Percentiles rank a stretch among this genome's conserved stretches.
These are phyloP conservation scores for Lagorchestes hirsutus DNA, from an alignment of 2,797 vertebrate genomes.

Conservation along the genomic window DNA sequence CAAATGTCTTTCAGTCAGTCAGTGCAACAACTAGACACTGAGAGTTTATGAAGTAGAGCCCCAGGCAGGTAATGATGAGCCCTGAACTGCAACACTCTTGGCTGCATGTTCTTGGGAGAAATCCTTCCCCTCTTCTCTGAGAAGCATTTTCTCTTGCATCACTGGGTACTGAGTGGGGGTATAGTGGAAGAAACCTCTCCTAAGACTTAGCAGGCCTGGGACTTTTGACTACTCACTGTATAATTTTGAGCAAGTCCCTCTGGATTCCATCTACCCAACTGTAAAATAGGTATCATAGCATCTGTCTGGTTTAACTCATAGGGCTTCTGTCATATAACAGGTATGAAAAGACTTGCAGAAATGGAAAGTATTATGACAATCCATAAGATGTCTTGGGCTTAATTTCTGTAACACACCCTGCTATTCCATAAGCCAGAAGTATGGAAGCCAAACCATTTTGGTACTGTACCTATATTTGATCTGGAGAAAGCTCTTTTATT, in stretches of 20 bases:
- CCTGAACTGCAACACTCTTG: not conserved
- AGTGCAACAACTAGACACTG: not conserved
- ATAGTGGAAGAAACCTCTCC: not conserved
- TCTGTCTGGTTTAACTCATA: not conserved
- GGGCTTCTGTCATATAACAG: not conserved
- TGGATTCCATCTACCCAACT: not conserved
- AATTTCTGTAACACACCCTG: not conserved
- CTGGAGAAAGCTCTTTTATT: constrained; percentile 15
- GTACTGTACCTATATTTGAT: constrained; percentile 14
- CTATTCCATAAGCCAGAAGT: not conserved
- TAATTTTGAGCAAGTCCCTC: not conserved
- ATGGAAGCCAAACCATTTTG: not conserved
- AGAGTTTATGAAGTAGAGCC: not conserved
- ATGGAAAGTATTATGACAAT: constrained; percentile 31
- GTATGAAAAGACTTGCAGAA: constrained; percentile 19
- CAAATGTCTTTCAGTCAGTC: not conserved
- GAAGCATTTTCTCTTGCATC: not conserved
- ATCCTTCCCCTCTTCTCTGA: not conserved
- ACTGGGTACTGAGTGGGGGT: not conserved
- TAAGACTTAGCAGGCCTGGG: not conserved
- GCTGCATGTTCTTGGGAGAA: not conserved
- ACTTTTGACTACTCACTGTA: not conserved
- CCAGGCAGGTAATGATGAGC: not conserved
- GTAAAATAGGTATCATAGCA: not conserved
- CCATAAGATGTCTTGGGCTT: constrained; percentile 5